These are phyloP conservation scores for Brachyalestes nurse DNA, from an alignment of 2,797 vertebrate genomes.

Conservation along the genomic window DNA sequence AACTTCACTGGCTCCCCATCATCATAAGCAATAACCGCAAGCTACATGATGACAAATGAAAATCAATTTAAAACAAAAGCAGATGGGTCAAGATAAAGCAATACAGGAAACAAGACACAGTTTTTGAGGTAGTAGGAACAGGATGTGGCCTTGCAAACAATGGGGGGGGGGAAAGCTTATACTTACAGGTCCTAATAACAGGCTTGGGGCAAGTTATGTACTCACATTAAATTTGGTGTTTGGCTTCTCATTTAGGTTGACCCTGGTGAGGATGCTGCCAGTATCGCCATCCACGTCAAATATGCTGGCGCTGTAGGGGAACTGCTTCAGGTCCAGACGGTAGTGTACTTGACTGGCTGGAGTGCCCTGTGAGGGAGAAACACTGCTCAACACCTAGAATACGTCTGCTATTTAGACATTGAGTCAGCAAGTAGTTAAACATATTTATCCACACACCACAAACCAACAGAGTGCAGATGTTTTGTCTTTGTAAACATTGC, in stretches of 20 bases:
- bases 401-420: too few relatives aligned
- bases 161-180: not conserved
- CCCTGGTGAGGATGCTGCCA: conserved; percentile 87
- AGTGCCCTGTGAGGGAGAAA: conserved; percentile 77
- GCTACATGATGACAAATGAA: conserved; percentile 71
- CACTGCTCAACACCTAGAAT: not conserved
- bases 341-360: conserved; percentile 89
- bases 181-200: not conserved
- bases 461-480: not conserved
- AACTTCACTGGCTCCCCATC: conserved; percentile 89
- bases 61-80: conserved; percentile 37
- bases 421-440: too few relatives aligned
- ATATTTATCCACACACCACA: not conserved
- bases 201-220: conserved; percentile 17
- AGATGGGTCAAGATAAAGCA: not conserved
- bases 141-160: conserved; percentile 1
- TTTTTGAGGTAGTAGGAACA: not conserved
- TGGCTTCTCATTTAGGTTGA: conserved; percentile 97
- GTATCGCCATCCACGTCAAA: conserved; percentile 90
- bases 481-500: too few relatives aligned
- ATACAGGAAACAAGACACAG: not conserved
- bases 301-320: conserved; percentile 91
- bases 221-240: conserved; percentile 91
- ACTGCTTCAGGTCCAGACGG: conserved; percentile 83
- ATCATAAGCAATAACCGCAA: conserved; percentile 92